A percentile compares a stretch with the other conserved stretches of the same genome.
Evolutionary conservation across 2,113 vertebrate species (phyloP).

Genomic region (Varanus komodoensis): DNA sequence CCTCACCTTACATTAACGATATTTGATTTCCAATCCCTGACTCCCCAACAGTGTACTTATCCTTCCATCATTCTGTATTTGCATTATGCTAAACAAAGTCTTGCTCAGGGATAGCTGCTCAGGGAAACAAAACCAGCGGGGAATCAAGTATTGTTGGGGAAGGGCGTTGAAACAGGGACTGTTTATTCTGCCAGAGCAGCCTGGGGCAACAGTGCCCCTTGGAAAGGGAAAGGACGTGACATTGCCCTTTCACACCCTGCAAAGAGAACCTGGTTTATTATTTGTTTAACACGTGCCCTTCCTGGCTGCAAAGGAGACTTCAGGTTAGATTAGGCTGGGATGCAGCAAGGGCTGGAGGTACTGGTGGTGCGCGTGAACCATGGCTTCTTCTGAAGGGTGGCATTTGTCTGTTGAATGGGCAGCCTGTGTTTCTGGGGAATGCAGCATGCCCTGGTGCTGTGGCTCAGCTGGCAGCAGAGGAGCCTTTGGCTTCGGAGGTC

Average conservation of each 20-base stretch:
- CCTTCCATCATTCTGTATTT: conserved; percentile 3
- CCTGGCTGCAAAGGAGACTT: not conserved
- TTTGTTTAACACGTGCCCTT: not conserved
- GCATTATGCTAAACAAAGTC: not conserved
- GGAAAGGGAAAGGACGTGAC: not conserved
- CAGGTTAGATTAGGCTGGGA: conserved; percentile 1
- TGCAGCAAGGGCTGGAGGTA: not conserved
- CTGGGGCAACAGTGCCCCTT: not conserved
- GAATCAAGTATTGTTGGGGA: not conserved
- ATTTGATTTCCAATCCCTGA: not conserved
- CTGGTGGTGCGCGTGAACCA: not conserved
- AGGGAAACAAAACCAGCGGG: not conserved
- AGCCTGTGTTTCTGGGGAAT: not conserved
- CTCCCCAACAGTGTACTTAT: not conserved
- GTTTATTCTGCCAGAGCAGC: not conserved
- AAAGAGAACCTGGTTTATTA: not conserved
- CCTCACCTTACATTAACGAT: not conserved
- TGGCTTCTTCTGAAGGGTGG: not conserved
- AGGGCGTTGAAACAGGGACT: not conserved
- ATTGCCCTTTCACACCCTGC: not conserved
- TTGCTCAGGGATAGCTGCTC: not conserved
- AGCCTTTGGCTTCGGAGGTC: conserved; percentile 7
- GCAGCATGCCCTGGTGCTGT: not conserved
- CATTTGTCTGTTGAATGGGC: not conserved
- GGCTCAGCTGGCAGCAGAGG: conserved; percentile 20